phyloP scores from a whole-genome alignment of 2,797 vertebrate species.

The Bradypodion ventrale region DNA sequence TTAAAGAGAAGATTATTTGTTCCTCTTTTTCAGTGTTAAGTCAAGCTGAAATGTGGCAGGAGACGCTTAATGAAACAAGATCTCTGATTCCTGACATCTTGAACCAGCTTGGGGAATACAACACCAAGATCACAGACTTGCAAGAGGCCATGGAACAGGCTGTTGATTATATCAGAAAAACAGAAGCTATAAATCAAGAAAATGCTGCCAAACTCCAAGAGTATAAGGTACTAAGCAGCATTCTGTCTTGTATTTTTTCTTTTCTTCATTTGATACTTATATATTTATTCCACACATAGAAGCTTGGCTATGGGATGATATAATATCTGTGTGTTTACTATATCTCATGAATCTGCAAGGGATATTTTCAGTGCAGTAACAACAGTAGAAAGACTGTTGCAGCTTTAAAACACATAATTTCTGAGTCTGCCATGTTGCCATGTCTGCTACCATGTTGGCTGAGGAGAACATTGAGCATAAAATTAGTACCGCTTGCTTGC shows the following conservation, averaged over 20 bases:
- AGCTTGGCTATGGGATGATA: not conserved
- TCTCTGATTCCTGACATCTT: slow-evolving; percentile 79
- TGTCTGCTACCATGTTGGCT: not conserved
- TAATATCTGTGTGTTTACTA: not conserved
- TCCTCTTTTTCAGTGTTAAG: slow-evolving; percentile 69
- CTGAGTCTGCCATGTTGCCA: no score
- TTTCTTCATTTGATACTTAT: not conserved
- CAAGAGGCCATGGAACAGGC: slow-evolving; percentile 80
- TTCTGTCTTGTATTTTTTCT: not conserved
- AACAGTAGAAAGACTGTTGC: no score
- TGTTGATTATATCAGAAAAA: slow-evolving; percentile 70
- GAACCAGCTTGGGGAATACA: slow-evolving; percentile 81
- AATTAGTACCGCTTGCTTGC: not conserved
- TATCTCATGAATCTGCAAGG: not conserved
- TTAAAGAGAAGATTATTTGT: slow-evolving; percentile 29
- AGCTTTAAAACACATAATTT: no score
- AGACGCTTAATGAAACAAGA: slow-evolving; percentile 80
- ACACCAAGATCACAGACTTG: slow-evolving; percentile 79
- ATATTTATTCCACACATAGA: not conserved
- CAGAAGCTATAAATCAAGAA: slow-evolving; percentile 79
- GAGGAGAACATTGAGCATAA: not conserved
- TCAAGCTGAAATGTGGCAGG: slow-evolving; percentile 77
- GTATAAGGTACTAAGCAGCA: slow-evolving; percentile 77
- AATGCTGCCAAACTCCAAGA: slow-evolving; percentile 79
- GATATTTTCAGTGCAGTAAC: no score